Base-by-base conservation (phyloP, 1,140 invertebrate species). In the Myzus persicae region DNA sequence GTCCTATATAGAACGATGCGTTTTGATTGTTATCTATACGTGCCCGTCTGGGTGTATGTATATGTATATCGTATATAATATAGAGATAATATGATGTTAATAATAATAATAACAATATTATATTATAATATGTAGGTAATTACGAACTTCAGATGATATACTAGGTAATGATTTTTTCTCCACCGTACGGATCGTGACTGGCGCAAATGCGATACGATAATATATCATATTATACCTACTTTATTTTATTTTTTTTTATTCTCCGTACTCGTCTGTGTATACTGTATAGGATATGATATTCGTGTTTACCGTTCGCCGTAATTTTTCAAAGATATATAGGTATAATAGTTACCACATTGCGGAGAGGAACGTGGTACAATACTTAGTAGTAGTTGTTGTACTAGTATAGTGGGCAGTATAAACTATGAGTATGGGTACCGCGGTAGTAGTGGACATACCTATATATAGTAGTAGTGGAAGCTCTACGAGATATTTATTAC, bases 131-230 rank as follows among this genome's bases (percentile, higher is more conserved):
- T n/a, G 59, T 76, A n/a, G 31, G 59, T 76, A 76, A 76, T 76
- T 76, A 76, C 59, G 59, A 76, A 76, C 59, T 76, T 18, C 59
- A 6, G 59, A 76, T n/a, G 59, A 76, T 76, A n/a, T 76, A 67
- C 59, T 67, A 31, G 26, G 59, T 67, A 67, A 67, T 67, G 59
- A 67, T 76, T 76, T 76, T 76, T 76, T 36, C 59, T 40, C 22
- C n/a, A 5, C 20, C 85, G 42, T 46, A 42, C 82, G 85, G 87
- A 88, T 88, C 87, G 87, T 88, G 87, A 88, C 87, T 51, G 46
- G 87, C 87, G n/a, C 87, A 36, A 88, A 88, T 88, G 87, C 87
- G 18, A 88, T 88, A 36, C 87, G 87, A 51, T 87, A 76, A 51
- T 87, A 76, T 36, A 76, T 76, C n/a, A 76, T 76, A 76, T n/a